Percentiles rank a stretch among this genome's conserved stretches.
These are phyloP conservation scores for Dasypus novemcinctus DNA, from an alignment of 2,113 vertebrate species.

Conservation along the genomic window DNA sequence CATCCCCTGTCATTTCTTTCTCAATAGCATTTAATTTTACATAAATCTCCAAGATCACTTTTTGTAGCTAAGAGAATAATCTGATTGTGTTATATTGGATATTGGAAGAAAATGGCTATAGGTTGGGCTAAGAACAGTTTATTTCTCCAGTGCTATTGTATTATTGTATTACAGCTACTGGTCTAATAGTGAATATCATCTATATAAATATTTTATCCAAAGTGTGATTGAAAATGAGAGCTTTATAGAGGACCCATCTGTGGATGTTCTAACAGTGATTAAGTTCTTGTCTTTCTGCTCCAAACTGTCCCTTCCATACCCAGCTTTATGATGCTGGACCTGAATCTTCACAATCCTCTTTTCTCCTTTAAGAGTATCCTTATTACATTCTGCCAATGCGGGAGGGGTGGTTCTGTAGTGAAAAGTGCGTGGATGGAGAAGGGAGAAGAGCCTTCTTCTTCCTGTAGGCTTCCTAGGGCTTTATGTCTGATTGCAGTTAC, in stretches of 20 bases:
- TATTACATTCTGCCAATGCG: neutral
- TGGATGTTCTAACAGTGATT: neutral
- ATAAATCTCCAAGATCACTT: neutral
- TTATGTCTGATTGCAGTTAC: neutral
- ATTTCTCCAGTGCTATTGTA: neutral
- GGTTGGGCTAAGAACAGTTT: neutral
- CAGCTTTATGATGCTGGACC: neutral
- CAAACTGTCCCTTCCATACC: neutral
- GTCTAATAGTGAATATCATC: neutral
- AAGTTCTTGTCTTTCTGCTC: neutral
- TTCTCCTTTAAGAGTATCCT: neutral
- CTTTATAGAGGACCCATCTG: neutral
- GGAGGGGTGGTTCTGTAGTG: neutral
- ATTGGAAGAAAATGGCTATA: neutral
- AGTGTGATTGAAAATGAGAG: neutral
- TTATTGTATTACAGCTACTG: neutral
- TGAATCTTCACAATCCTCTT: neutral
- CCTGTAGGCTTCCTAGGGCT: neutral
- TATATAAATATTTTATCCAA: neutral
- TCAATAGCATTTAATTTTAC: neutral
- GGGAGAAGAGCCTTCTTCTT: too few relatives aligned
- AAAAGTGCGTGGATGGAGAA: neutral
- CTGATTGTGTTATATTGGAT: neutral
- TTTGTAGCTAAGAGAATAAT: neutral
- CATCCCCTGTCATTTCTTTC: neutral